These are phyloP conservation scores for Gryllus bimaculatus DNA, from an alignment of 1,140 invertebrate genomes.

Conservation along the genomic window DNA sequence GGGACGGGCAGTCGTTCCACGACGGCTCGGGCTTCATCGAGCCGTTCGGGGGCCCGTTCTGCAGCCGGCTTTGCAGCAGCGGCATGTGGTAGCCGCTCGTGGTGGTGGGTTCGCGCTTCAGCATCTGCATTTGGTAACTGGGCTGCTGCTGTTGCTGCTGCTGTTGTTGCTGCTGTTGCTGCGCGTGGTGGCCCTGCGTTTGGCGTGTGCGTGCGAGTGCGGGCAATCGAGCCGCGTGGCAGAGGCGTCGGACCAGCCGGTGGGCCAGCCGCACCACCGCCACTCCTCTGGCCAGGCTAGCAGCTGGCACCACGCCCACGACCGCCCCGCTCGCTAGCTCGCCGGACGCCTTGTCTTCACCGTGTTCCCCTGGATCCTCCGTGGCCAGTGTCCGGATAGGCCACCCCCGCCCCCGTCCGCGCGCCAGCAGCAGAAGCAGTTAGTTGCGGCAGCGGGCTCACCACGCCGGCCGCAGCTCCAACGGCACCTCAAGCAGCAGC, in stretches of 20 bases:
- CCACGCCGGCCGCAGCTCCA: conserved; percentile 19
- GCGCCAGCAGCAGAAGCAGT: conserved; percentile 51
- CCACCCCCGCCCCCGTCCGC: too few relatives aligned
- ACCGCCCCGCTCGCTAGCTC: too few relatives aligned
- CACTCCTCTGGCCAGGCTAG: too few relatives aligned
- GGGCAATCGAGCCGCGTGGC: too few relatives aligned
- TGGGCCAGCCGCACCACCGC: conserved; percentile 30
- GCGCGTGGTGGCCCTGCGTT: conserved; percentile 32
- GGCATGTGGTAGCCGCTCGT: conserved; percentile 50
- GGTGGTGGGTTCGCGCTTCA: conserved; percentile 19
- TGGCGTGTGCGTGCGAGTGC: too few relatives aligned
- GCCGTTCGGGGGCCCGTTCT: conserved; percentile 32
- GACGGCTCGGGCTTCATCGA: conserved; percentile 16
- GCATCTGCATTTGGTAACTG: conserved; percentile 7
- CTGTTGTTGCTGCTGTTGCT: conserved; percentile 20
- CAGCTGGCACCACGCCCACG: conserved; percentile 33
- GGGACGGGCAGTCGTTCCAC: conserved; percentile 27
- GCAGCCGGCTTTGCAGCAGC: conserved; percentile 44
- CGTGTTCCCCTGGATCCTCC: too few relatives aligned
- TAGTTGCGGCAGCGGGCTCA: conserved; percentile 41
- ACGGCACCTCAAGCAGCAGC: too few relatives aligned
- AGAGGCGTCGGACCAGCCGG: too few relatives aligned
- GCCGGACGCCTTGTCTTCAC: too few relatives aligned
- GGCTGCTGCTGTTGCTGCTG: conserved; percentile 16
- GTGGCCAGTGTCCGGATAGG: too few relatives aligned